Evolutionary conservation across 2,113 vertebrate species (phyloP).

Genomic region (Mesembrinibis cayennensis): DNA sequence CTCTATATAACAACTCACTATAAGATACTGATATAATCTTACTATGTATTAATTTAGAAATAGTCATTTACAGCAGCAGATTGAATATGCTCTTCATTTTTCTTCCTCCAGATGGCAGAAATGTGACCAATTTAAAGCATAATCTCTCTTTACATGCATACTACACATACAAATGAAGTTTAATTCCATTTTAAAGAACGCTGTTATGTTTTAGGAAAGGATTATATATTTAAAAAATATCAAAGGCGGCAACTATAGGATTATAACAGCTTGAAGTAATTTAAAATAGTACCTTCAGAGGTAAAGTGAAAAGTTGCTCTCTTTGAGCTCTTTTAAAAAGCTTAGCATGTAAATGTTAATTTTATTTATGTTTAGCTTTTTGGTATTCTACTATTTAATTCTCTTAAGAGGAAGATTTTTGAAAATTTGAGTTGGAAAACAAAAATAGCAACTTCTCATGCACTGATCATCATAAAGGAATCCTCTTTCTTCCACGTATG

Average conservation of each 20-base stretch:
- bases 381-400: not conserved
- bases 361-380: not conserved
- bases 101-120: conserved; percentile 63
- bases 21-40: not conserved
- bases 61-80: not conserved
- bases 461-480: not conserved
- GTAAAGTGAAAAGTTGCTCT: conserved; percentile 20
- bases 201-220: conserved; percentile 26
- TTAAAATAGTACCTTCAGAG: conserved; percentile 27
- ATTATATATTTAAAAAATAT: conserved; percentile 44
- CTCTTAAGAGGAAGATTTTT: not conserved
- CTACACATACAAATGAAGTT: not conserved
- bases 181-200: conserved; percentile 27
- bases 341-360: not conserved
- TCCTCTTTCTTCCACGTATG: fast-evolving
- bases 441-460: not conserved
- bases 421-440: not conserved
- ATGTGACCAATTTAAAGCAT: conserved; percentile 33
- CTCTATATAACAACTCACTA: not conserved
- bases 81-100: not conserved
- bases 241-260: conserved; percentile 38
- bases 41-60: not conserved
- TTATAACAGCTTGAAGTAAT: conserved; percentile 39
- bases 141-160: not conserved
- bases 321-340: not conserved